phyloP scores from a whole-genome alignment of 2,797 vertebrate genomes.

The Vultur gryphus region DNA sequence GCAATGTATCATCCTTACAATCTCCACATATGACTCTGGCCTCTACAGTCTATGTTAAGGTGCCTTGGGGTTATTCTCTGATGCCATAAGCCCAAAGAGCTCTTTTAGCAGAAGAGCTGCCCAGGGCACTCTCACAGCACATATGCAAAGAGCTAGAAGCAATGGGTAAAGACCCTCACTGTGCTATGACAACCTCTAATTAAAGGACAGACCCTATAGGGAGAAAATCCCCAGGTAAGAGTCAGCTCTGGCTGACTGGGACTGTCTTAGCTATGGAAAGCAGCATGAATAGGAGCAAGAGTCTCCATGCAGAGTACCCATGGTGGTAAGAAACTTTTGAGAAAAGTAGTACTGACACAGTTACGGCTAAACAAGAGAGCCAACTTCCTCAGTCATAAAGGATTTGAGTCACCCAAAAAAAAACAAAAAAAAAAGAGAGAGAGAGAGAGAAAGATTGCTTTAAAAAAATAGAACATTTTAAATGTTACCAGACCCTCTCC shows the following conservation, averaged over 20 bases:
- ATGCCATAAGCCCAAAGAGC: background rate
- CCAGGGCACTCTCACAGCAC: background rate
- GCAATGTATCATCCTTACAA: background rate
- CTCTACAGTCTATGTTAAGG: background rate
- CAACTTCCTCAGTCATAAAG: background rate
- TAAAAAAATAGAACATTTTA: background rate
- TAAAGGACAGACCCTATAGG: background rate
- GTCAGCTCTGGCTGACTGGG: background rate
- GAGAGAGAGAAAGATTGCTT: background rate
- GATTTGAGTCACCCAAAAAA: background rate
- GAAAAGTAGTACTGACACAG: background rate
- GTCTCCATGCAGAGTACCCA: background rate
- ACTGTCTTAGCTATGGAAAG: background rate
- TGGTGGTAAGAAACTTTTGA: background rate
- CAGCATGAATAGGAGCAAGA: background rate
- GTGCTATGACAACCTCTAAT: background rate
- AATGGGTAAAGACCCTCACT: background rate
- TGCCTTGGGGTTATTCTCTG: background rate
- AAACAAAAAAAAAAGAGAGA: too few species aligned
- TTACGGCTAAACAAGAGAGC: background rate
- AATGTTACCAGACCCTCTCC: background rate
- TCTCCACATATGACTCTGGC: background rate
- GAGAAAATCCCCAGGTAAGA: background rate
- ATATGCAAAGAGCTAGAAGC: background rate
- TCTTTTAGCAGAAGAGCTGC: background rate